phyloP scores from a whole-genome alignment of 1,140 invertebrate genomes.

The Telenomus remus region DNA sequence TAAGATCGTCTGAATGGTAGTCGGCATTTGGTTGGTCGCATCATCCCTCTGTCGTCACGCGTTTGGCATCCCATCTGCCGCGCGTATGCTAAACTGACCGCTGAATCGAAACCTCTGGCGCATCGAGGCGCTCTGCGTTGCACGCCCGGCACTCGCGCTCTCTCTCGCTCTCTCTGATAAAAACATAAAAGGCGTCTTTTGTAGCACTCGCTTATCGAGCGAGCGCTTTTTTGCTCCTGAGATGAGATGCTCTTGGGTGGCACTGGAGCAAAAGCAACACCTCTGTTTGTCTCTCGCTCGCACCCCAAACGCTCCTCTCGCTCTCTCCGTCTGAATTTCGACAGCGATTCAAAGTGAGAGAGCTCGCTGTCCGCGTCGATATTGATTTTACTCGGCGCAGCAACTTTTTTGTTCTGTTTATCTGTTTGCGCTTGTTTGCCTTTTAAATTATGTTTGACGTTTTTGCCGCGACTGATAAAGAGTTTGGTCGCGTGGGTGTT shows the following conservation, averaged over 20 bases:
- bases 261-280: conserved; percentile 15
- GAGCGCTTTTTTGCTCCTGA: conserved; percentile 19
- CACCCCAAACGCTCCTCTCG: background rate
- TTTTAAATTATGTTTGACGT: conserved; percentile 38
- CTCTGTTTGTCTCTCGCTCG: conserved; percentile 11
- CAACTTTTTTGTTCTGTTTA: conserved; percentile 23
- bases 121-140: conserved; percentile 3
- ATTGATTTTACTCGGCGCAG: conserved; percentile 42
- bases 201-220: conserved; percentile 50
- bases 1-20: no score
- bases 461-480: conserved; percentile 23
- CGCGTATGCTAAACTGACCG: conserved; percentile 27
- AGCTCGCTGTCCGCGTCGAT: conserved; percentile 15
- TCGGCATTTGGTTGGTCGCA: conserved; percentile 2
- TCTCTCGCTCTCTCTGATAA: conserved; percentile 23
- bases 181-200: conserved; percentile 56
- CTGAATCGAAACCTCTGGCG: conserved; percentile 36
- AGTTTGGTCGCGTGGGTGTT: conserved; percentile 3
- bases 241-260: conserved; percentile 25
- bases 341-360: conserved; percentile 34
- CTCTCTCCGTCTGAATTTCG: conserved; percentile 33
- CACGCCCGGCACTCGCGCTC: background rate
- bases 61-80: conserved; percentile 30
- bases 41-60: conserved; percentile 20
- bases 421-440: conserved; percentile 36